Conservation (phyloP, 2,797 vertebrate species). For the Characodon lateralis region DNA sequence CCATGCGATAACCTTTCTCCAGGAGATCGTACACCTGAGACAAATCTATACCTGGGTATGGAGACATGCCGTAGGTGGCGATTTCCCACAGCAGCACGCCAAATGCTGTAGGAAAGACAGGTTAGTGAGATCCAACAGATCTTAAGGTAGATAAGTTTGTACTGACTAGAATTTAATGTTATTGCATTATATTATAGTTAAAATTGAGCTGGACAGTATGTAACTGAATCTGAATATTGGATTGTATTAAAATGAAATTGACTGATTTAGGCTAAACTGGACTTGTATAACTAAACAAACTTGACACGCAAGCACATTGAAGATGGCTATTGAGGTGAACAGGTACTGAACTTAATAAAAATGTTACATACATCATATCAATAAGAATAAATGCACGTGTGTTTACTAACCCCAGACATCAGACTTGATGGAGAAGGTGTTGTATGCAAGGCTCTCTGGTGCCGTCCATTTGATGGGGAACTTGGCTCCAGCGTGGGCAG, state of each 20-base stretch:
- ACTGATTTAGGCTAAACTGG: neutral
- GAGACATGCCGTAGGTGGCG: conserved; percentile 99
- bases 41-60: conserved; percentile 97
- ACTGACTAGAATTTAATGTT: neutral
- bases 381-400: neutral
- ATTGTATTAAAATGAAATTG: neutral
- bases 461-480: conserved; percentile 99
- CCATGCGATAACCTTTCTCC: conserved; percentile 99
- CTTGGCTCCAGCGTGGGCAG: conserved; percentile 97
- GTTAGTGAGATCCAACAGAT: neutral
- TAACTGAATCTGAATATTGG: neutral
- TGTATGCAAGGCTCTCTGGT: conserved; percentile 97
- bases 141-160: neutral
- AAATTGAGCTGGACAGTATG: neutral
- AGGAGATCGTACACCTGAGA: conserved; percentile 98
- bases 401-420: conserved; percentile 95
- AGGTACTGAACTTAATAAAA: neutral
- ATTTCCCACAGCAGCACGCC: conserved; percentile 98
- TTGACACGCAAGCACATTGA: neutral
- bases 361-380: neutral
- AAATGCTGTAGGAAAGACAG: conserved; percentile 82
- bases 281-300: neutral
- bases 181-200: neutral
- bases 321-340: neutral
- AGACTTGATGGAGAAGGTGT: conserved; percentile 98